A percentile compares a stretch with the other conserved stretches of the same genome.
phyloP scores from a whole-genome alignment of 1,140 invertebrate genomes.

The Apis laboriosa region DNA sequence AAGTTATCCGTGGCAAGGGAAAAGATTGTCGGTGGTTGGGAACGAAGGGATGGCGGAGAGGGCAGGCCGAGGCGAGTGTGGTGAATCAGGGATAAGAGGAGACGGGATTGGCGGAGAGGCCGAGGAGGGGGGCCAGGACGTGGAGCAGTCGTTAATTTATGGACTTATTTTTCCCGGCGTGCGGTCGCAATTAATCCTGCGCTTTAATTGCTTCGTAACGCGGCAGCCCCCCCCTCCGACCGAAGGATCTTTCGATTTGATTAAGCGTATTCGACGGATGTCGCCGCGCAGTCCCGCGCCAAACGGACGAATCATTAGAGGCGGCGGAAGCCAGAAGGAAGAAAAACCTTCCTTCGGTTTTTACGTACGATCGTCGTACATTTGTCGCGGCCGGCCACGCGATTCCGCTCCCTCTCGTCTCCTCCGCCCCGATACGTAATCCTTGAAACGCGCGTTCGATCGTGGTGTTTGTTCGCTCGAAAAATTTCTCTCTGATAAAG shows the following conservation, averaged over 20 bases:
- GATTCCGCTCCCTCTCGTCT: too few species aligned
- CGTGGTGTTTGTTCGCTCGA: too few species aligned
- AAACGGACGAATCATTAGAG: conserved; percentile 22
- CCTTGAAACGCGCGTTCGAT: too few species aligned
- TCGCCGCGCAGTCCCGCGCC: conserved; percentile 33
- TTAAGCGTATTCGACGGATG: conserved; percentile 66
- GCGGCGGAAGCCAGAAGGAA: conserved; percentile 2
- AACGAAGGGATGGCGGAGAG: conserved; percentile 16
- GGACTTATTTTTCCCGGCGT: conserved; percentile 71
- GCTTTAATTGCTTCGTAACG: conserved; percentile 70
- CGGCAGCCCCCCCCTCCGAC: background rate
- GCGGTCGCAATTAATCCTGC: conserved; percentile 68
- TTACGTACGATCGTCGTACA: background rate
- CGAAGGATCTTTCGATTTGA: conserved; percentile 62
- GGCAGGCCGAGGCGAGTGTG: conserved; percentile 43
- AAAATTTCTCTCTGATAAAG: too few species aligned
- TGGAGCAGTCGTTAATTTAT: conserved; percentile 71
- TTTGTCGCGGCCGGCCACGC: too few species aligned
- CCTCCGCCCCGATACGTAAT: too few species aligned
- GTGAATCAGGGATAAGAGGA: conserved; percentile 47
- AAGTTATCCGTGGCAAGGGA: conserved; percentile 66
- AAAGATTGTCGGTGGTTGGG: conserved; percentile 56
- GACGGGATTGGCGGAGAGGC: conserved; percentile 12
- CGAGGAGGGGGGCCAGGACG: conserved; percentile 47
- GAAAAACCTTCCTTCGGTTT: background rate